Conservation (phyloP, 2,113 vertebrate species). For the Rutilus rutilus region DNA sequence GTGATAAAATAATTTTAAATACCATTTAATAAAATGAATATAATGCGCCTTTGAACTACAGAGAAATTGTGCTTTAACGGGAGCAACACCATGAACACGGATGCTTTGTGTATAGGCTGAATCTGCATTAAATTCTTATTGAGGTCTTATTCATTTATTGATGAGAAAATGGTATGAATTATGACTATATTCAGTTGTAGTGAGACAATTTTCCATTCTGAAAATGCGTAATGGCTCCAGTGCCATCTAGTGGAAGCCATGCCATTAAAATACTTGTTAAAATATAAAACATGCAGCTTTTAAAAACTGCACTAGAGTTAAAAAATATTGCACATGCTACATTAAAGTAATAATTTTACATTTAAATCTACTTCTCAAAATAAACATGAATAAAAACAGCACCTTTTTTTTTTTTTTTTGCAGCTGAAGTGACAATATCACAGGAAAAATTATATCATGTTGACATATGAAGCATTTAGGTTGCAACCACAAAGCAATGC, state of each 20-base stretch:
- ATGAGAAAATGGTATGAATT: background rate
- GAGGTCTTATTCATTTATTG: background rate
- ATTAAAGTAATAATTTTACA: background rate
- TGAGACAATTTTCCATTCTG: background rate
- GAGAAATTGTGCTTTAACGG: too few species aligned
- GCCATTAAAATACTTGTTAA: background rate
- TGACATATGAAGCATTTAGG: background rate
- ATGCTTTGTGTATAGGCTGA: too few species aligned
- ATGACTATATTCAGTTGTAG: background rate
- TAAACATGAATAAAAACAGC: background rate
- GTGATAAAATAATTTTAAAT: too few species aligned
- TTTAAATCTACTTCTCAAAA: background rate
- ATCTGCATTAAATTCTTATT: background rate
- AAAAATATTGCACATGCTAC: background rate
- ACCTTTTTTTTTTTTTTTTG: background rate
- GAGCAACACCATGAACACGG: too few species aligned
- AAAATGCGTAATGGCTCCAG: background rate
- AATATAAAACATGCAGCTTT: background rate
- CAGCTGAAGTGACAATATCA: background rate
- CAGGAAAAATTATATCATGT: background rate
- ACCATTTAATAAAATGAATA: too few species aligned
- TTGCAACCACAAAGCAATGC: background rate
- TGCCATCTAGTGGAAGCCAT: background rate
- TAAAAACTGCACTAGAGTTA: background rate
- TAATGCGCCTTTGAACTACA: too few species aligned